Percentiles rank a stretch among this genome's conserved stretches.
Evolutionary conservation across 2,113 vertebrate genomes (phyloP).

Genomic region (Oncorhynchus mykiss): DNA sequence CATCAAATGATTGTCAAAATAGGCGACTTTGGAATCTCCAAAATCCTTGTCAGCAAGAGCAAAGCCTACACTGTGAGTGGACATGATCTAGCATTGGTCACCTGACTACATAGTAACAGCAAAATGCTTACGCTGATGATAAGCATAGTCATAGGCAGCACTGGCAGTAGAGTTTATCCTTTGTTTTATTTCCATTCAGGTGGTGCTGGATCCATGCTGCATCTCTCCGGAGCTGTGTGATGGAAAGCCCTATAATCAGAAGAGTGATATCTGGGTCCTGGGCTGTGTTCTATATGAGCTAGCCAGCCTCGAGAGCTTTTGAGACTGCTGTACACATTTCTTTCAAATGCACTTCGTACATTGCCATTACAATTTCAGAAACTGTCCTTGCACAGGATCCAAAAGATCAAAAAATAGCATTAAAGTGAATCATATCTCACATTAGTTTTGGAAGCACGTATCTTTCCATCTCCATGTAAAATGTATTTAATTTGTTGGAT

Average conservation of each 20-base stretch:
- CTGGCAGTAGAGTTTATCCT: background rate
- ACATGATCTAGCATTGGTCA: background rate
- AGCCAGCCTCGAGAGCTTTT: slow-evolving; percentile 92
- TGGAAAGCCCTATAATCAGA: slow-evolving; percentile 98
- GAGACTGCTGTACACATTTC: slow-evolving; percentile 86
- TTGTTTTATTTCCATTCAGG: slow-evolving; percentile 67
- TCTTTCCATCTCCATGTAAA: slow-evolving; percentile 2
- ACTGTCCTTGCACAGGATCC: background rate
- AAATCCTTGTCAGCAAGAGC: slow-evolving; percentile 98
- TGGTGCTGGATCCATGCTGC: slow-evolving; percentile 96
- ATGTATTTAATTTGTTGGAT: slow-evolving; percentile 1
- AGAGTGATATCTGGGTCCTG: slow-evolving; percentile 98
- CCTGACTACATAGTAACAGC: background rate
- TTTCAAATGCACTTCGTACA: background rate
- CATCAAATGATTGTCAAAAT: slow-evolving; percentile 97
- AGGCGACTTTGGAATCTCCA: slow-evolving; percentile 97
- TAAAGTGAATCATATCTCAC: background rate
- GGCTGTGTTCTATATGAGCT: slow-evolving; percentile 97
- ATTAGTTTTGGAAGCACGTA: slow-evolving; percentile 2
- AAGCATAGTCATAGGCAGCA: background rate
- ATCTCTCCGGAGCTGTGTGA: slow-evolving; percentile 98
- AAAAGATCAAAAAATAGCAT: background rate
- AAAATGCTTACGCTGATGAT: background rate
- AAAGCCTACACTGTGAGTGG: slow-evolving; percentile 92
- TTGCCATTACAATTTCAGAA: background rate